These are phyloP conservation scores for Ophraella communa DNA, from an alignment of 2,888 invertebrate species.

Conservation along the genomic window DNA sequence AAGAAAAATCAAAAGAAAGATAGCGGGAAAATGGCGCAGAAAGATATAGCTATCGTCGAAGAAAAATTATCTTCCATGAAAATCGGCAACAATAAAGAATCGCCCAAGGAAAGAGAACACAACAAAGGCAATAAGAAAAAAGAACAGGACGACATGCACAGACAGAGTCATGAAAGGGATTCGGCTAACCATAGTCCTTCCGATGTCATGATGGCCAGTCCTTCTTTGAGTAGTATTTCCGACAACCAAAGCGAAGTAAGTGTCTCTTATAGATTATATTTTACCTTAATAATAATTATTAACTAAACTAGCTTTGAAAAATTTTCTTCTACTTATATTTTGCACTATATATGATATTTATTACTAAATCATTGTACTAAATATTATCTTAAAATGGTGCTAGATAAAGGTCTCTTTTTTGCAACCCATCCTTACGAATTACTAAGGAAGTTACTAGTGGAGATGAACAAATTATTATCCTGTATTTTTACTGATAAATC, in stretches of 20 bases:
- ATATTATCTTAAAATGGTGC: not conserved
- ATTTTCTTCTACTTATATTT: too few relatives aligned
- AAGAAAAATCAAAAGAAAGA: conserved; percentile 23
- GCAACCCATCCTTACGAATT: not conserved
- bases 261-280: too few relatives aligned
- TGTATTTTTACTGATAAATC: too few relatives aligned
- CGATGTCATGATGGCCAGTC: conserved; percentile 72
- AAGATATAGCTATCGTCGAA: conserved; percentile 42
- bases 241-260: conserved; percentile 71
- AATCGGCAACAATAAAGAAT: conserved; percentile 32
- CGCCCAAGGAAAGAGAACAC: conserved; percentile 14
- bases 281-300: too few relatives aligned
- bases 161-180: conserved; percentile 64
- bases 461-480: not conserved
- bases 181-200: conserved; percentile 81
- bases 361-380: too few relatives aligned
- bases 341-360: too few relatives aligned
- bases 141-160: conserved; percentile 35
- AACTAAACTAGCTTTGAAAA: too few relatives aligned
- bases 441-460: not conserved
- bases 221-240: conserved; percentile 72
- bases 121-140: conserved; percentile 16
- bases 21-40: conserved; percentile 40
- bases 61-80: conserved; percentile 43
- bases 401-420: not conserved